A percentile compares a stretch with the other conserved stretches of the same genome.
phyloP scores from a whole-genome alignment of 2,797 vertebrate species.

The Bucorvus abyssinicus region DNA sequence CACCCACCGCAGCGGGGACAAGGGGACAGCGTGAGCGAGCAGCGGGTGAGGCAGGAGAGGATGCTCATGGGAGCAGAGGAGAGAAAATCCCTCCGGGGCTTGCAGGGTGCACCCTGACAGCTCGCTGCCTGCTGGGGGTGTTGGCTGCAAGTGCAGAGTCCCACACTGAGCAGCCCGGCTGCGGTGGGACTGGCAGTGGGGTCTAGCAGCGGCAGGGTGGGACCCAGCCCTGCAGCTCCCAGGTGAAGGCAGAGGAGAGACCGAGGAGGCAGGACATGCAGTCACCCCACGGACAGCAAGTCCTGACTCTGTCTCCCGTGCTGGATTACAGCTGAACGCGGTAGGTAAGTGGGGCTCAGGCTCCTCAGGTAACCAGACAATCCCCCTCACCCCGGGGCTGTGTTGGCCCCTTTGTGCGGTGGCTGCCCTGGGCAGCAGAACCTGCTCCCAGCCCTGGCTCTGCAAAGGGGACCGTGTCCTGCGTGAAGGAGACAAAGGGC shows the following conservation, averaged over 20 bases:
- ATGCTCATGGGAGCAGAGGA: neutral
- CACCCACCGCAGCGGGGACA: neutral
- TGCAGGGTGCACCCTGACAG: neutral
- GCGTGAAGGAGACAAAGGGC: neutral
- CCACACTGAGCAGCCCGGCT: neutral
- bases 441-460: neutral
- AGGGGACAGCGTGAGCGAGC: neutral
- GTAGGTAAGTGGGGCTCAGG: neutral
- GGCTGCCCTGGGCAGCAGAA: neutral
- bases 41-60: neutral
- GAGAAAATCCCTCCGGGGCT: too few relatives aligned
- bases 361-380: neutral
- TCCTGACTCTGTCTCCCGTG: accelerated
- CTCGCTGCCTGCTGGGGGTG: neutral
- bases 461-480: neutral
- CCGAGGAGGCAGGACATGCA: neutral
- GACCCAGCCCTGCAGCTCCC: neutral
- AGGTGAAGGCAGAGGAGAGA: neutral
- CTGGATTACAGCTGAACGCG: neutral
- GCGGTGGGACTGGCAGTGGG: neutral
- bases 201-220: neutral
- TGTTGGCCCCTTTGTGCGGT: neutral
- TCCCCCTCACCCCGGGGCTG: accelerated
- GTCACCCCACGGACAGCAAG: neutral
- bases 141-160: neutral